Conservation (phyloP, 2,888 invertebrate species). For the Drosophila atroscutellata region DNA sequence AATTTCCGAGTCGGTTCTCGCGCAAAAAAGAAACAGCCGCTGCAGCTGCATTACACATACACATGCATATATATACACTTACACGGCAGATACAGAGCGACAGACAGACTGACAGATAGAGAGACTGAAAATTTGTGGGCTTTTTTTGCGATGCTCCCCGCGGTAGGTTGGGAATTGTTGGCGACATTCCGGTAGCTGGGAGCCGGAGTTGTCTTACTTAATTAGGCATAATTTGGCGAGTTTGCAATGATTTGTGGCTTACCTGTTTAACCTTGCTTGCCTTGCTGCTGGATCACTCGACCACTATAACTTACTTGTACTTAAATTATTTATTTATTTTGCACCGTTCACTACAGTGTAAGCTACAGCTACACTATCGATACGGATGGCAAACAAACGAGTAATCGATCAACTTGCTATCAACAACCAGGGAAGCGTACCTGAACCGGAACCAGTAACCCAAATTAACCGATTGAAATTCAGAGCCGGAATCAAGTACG, state of each 20-base stretch:
- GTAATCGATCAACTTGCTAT: background rate
- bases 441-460: background rate
- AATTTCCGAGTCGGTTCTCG: slow-evolving; percentile 31
- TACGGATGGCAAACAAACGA: slow-evolving; percentile 18
- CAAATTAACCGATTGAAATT: background rate
- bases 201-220: background rate
- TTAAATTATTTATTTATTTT: slow-evolving; percentile 57
- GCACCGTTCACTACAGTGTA: slow-evolving; percentile 40
- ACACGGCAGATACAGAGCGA: slow-evolving; percentile 6
- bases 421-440: background rate
- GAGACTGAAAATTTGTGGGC: slow-evolving; percentile 10
- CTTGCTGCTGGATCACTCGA: slow-evolving; percentile 29
- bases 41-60: slow-evolving; percentile 43
- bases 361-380: slow-evolving; percentile 47
- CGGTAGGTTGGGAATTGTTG: slow-evolving; percentile 24
- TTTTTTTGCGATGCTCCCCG: slow-evolving; percentile 15
- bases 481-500: background rate
- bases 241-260: background rate
- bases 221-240: background rate
- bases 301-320: slow-evolving; percentile 33
- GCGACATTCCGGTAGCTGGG: slow-evolving; percentile 27
- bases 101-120: slow-evolving; percentile 9
- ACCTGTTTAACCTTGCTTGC: slow-evolving; percentile 29
- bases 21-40: slow-evolving; percentile 22
- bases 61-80: slow-evolving; percentile 5